Evolutionary conservation across 2,113 vertebrate species (phyloP), one percentile per base, ranked within the genome.

Genomic region (Chroicocephalus ridibundus): DNA sequence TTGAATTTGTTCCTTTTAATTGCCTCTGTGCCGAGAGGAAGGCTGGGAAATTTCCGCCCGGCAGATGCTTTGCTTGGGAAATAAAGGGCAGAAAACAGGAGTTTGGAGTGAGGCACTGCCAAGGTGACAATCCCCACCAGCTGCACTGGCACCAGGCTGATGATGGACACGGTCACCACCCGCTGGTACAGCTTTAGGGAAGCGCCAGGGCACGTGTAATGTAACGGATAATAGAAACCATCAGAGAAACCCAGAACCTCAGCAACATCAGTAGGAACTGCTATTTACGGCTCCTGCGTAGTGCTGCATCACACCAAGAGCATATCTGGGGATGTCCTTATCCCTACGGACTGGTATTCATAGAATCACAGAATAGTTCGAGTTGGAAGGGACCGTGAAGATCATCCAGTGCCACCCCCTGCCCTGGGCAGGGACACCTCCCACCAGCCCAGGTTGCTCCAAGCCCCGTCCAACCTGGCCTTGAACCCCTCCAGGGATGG

Each of bases 1-100:
- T 75, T 71, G 80, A 88, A 81, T 86, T 90, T 95, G 72, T 64
- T 96, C 80, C 71, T 97, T 96, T 87, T 93, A 88, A 96, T 91
- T 96, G 81, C 80, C 72, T 90, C 65, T 95, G 86, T 65, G 57
- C 51, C 6, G 47, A 49, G 72, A 76, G 93, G 69, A 82, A 58
- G n/a, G 34, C 6, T 15, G 54, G 72, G 61, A 66, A 79, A 78
- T 77, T 71, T 76, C 47, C 1, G 0, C 26, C 46, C 5, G 9
- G 34, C 1, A 2, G 81, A 49, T 76, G 62, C 13, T 92, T 81
- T 89, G 72, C 87, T 34, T 66, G 12, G 34, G 40, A 94, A 88
- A 88, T 66, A 83, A 90, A 54, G 42, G 61, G 61, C 9, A 76
- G 65, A 88, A 93, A 96, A 32, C 4, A 40, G 71, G 58, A 88